A percentile compares a stretch with the other conserved stretches of the same genome.
Conservation (phyloP, 2,888 invertebrate genomes). For the Phasia obesa region DNA sequence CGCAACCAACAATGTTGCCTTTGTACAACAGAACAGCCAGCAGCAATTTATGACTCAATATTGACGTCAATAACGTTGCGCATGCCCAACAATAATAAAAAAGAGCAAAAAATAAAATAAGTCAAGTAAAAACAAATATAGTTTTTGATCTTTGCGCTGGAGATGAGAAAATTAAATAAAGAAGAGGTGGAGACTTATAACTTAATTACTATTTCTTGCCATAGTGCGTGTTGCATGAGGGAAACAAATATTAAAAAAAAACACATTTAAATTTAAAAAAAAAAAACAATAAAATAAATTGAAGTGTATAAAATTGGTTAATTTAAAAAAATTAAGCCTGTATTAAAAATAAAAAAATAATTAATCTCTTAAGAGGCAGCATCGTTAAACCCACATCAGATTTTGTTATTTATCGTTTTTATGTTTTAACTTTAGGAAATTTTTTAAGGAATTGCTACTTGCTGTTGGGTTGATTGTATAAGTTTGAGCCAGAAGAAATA, state of each 20-base stretch:
- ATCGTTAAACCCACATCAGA: slow-evolving; percentile 43
- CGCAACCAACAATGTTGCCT: background rate
- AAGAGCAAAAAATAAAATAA: slow-evolving; percentile 29
- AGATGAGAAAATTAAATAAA: slow-evolving; percentile 66
- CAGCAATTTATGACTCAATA: slow-evolving; percentile 68
- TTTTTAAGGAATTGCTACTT: slow-evolving; percentile 1
- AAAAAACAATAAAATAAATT: slow-evolving; percentile 11
- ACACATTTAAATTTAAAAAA: slow-evolving; percentile 3
- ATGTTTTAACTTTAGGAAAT: background rate
- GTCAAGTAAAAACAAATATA: slow-evolving; percentile 53
- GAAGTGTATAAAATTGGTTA: slow-evolving; percentile 33
- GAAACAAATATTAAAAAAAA: slow-evolving; percentile 29
- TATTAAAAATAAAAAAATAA: slow-evolving; percentile 37
- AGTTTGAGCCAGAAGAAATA: background rate
- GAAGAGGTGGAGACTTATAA: slow-evolving; percentile 63
- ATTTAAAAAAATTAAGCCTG: slow-evolving; percentile 33
- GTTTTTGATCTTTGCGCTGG: slow-evolving; percentile 63
- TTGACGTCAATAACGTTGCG: slow-evolving; percentile 69
- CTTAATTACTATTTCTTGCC: slow-evolving; percentile 58
- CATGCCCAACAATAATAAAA: slow-evolving; percentile 56
- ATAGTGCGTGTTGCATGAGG: slow-evolving; percentile 43
- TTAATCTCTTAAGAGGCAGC: slow-evolving; percentile 37
- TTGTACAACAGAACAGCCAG: slow-evolving; percentile 24
- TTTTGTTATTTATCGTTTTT: slow-evolving; percentile 44
- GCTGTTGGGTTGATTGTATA: slow-evolving; percentile 13